Conservation (phyloP, 2,113 vertebrate species). For the Pundamilia nyererei region DNA sequence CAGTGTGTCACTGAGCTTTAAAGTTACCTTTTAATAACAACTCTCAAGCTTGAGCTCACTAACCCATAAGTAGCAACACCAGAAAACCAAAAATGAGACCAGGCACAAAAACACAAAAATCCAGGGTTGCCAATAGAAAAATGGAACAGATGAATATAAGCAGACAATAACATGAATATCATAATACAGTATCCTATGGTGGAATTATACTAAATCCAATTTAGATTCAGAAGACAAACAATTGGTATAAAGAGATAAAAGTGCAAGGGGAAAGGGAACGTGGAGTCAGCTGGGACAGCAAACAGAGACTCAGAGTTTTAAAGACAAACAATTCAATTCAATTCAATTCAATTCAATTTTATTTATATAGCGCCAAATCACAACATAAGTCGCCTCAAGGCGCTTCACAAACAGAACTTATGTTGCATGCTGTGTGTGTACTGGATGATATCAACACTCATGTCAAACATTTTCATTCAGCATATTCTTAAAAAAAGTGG, state of each 20-base stretch:
- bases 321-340: not conserved
- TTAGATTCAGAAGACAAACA: not conserved
- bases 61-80: not conserved
- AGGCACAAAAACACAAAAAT: not conserved
- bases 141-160: not conserved
- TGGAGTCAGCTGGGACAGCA: not conserved
- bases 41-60: not conserved
- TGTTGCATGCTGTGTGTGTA: not conserved
- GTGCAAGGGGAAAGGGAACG: not conserved
- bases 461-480: not conserved
- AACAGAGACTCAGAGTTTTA: not conserved
- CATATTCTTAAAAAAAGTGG: not conserved
- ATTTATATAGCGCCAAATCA: no score
- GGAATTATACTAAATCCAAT: not conserved
- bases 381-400: no score
- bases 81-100: not conserved
- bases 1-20: not conserved
- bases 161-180: not conserved
- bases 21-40: not conserved
- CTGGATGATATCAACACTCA: not conserved
- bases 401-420: not conserved
- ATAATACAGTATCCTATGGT: not conserved
- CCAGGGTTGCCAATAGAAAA: not conserved
- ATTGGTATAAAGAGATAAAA: not conserved
- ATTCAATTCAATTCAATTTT: no score